These are phyloP conservation scores for Drosophila baimaii DNA, from an alignment of 1,140 invertebrate genomes.

Conservation along the genomic window DNA sequence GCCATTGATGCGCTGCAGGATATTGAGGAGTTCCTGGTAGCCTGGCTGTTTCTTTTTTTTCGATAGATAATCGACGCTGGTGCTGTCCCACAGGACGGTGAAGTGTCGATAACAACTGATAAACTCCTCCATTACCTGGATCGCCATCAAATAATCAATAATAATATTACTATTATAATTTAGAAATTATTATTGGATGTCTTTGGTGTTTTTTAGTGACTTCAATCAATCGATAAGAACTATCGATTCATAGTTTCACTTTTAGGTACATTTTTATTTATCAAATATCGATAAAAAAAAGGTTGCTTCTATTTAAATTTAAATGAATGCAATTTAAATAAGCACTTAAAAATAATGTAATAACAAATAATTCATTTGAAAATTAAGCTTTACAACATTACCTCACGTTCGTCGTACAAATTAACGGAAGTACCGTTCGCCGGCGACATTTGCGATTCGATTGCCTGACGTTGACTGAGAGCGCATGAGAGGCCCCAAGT, in stretches of 20 bases:
- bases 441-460: conserved; percentile 9
- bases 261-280: too few relatives aligned
- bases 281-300: too few relatives aligned
- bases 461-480: conserved; percentile 23
- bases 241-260: too few relatives aligned
- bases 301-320: too few relatives aligned
- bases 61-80: conserved; percentile 54
- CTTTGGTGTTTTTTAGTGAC: too few relatives aligned
- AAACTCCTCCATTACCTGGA: conserved; percentile 61
- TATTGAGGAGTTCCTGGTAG: conserved; percentile 62
- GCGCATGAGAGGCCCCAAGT: neutral
- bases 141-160: neutral
- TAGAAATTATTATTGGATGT: too few relatives aligned
- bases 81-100: conserved; percentile 60
- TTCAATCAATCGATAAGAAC: too few relatives aligned
- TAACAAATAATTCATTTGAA: too few relatives aligned
- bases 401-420: conserved; percentile 64
- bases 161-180: too few relatives aligned
- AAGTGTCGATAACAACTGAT: conserved; percentile 70
- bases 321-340: too few relatives aligned
- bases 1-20: conserved; percentile 51
- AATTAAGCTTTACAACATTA: neutral
- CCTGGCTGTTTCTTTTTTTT: conserved; percentile 63
- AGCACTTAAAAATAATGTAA: neutral
- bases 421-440: neutral